Base-by-base conservation (phyloP, 2,888 invertebrate species). In the Adela reaumurella region DNA sequence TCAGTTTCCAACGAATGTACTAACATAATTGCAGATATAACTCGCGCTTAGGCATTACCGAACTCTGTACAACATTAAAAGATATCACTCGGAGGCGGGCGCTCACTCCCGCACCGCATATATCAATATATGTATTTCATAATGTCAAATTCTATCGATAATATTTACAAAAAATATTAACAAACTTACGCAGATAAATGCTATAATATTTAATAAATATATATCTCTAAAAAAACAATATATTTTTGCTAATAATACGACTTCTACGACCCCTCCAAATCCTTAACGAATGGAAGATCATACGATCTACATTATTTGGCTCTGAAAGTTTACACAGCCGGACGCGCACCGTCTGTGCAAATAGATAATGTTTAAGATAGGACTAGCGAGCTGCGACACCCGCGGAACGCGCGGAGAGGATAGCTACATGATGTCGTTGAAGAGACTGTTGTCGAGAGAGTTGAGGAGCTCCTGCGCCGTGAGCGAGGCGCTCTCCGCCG, bases 381-480 rank as follows among this genome's bases (percentile, higher is more conserved):
- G n/a, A n/a, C n/a, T n/a, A n/a, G n/a, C n/a, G n/a, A n/a, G n/a
- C n/a, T n/a, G n/a, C n/a, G n/a, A n/a, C n/a, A n/a, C n/a, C n/a
- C n/a, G n/a, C n/a, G n/a, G n/a, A n/a, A n/a, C n/a, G n/a, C n/a
- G n/a, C n/a, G n/a, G n/a, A n/a, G n/a, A n/a, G n/a, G n/a, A n/a
- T n/a, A n/a, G n/a, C n/a, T 80, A 84, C 55, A 85, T 73, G 50
- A 86, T 85, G 57, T 86, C 86, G 62, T 83, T 84, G 50, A 89
- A 74, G 70, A 85, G 87, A 58, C 88, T 86, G 61, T 86, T 87
- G 63, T 93, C 94, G 60, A 94, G 84, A 49, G 91, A 91, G 71
- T 87, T 92, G 59, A 92, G 82, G 54, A 92, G 74, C 64, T 92
- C 92, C 66, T 92, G 90, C 51, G 91, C 90, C 59, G 89, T 87